Percentiles rank a stretch among this genome's conserved stretches.
These are phyloP conservation scores for Phenacoccus solenopsis DNA, from an alignment of 1,140 invertebrate genomes.

Conservation along the genomic window DNA sequence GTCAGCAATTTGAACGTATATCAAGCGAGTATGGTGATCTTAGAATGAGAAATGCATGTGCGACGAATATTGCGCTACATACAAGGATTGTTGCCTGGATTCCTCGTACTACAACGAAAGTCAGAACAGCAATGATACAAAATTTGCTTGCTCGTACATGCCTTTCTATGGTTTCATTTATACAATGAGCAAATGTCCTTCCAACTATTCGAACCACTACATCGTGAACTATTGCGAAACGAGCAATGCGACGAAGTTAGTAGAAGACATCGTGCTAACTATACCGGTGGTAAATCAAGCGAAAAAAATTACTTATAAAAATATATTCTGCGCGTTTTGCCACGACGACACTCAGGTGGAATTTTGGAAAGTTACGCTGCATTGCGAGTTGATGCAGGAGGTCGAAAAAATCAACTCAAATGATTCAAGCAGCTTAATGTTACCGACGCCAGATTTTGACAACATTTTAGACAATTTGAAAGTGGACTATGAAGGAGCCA, in stretches of 20 bases:
- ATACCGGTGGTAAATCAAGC: conserved; percentile 34
- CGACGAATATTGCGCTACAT: background rate
- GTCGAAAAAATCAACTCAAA: no score
- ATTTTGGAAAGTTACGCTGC: background rate
- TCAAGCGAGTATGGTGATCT: no score
- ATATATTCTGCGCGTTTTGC: conserved; percentile 43
- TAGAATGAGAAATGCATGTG: no score
- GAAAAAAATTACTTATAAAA: conserved; percentile 40
- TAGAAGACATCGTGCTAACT: background rate
- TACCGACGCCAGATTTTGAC: no score
- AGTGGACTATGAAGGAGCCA: no score
- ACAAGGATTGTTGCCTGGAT: conserved; percentile 20
- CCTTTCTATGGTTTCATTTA: background rate
- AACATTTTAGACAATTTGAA: no score
- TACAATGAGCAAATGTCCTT: background rate
- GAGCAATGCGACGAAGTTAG: background rate
- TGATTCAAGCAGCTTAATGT: no score
- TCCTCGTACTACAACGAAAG: background rate
- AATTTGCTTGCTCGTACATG: background rate
- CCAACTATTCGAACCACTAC: background rate
- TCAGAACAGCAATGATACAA: background rate
- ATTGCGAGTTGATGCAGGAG: background rate
- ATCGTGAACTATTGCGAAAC: background rate
- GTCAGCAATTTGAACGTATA: no score
- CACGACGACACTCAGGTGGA: conserved; percentile 31